These are phyloP conservation scores for Octopus bimaculoides DNA, from an alignment of 1,140 invertebrate species.

Conservation along the genomic window DNA sequence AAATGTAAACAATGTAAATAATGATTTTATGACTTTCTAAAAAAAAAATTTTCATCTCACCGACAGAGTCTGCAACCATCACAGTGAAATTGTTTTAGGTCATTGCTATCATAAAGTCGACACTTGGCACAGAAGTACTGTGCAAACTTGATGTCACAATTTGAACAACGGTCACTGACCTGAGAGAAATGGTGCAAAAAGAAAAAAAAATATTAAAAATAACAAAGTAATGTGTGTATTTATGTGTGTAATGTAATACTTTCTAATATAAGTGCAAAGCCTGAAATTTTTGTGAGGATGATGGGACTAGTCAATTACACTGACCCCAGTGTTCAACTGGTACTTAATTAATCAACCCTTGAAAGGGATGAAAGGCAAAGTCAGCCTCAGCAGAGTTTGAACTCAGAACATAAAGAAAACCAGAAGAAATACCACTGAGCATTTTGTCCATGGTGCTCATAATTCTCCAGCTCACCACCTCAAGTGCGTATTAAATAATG, in stretches of 20 bases:
- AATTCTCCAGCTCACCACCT: too few relatives aligned
- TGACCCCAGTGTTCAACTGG: too few relatives aligned
- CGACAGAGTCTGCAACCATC: slow-evolving; percentile 81
- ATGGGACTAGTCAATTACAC: too few relatives aligned
- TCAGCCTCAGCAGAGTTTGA: too few relatives aligned
- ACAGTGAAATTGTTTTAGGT: slow-evolving; percentile 86
- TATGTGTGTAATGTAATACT: neutral
- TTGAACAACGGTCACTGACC: slow-evolving; percentile 20
- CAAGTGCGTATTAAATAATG: too few relatives aligned
- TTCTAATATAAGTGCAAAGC: neutral
- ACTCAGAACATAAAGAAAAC: too few relatives aligned
- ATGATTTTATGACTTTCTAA: neutral
- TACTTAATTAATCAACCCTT: too few relatives aligned
- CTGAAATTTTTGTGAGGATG: neutral
- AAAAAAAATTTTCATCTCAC: slow-evolving; percentile 23
- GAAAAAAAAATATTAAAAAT: slow-evolving; percentile 1
- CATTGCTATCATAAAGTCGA: slow-evolving; percentile 84
- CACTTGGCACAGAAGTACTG: slow-evolving; percentile 79
- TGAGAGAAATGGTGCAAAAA: slow-evolving; percentile 18
- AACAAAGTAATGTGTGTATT: too few relatives aligned
- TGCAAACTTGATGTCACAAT: slow-evolving; percentile 46
- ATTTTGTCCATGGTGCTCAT: too few relatives aligned
- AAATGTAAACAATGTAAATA: too few relatives aligned
- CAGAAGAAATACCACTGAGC: too few relatives aligned
- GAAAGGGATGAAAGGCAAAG: too few relatives aligned